These are phyloP conservation scores for Keiferia lycopersicella DNA, from an alignment of 2,888 invertebrate species.

Conservation along the genomic window DNA sequence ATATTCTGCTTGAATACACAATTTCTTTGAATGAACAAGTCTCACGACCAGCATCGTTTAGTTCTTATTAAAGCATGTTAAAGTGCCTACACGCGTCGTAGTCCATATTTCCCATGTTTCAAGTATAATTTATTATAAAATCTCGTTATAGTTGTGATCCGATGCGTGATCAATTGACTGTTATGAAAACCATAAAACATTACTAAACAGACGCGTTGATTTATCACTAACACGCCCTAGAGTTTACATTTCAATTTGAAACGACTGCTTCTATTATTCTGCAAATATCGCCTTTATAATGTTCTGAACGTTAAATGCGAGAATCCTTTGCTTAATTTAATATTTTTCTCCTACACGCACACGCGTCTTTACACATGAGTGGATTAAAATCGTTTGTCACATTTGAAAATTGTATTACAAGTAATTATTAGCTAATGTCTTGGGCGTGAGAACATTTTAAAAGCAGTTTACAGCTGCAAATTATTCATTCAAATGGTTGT, in stretches of 20 bases:
- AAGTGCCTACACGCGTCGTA: constrained; percentile 50
- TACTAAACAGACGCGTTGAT: constrained; percentile 57
- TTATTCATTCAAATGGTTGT: neutral
- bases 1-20: no score
- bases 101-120: constrained; percentile 55
- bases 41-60: neutral
- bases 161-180: constrained; percentile 76
- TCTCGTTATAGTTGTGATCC: constrained; percentile 51
- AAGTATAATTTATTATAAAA: constrained; percentile 53
- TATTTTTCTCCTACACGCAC: constrained; percentile 47
- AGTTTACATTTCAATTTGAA: constrained; percentile 69
- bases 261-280: constrained; percentile 38
- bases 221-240: constrained; percentile 64
- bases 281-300: constrained; percentile 37
- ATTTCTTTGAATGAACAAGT: neutral
- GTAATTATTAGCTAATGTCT: constrained; percentile 66
- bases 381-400: constrained; percentile 73
- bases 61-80: constrained; percentile 37
- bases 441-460: constrained; percentile 63
- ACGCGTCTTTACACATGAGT: constrained; percentile 71
- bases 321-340: constrained; percentile 29
- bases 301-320: constrained; percentile 7
- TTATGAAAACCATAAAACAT: constrained; percentile 76
- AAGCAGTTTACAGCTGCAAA: neutral
- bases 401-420: constrained; percentile 65